Conservation (phyloP, 2,888 invertebrate species). For the Microctonus aethiopoides region DNA sequence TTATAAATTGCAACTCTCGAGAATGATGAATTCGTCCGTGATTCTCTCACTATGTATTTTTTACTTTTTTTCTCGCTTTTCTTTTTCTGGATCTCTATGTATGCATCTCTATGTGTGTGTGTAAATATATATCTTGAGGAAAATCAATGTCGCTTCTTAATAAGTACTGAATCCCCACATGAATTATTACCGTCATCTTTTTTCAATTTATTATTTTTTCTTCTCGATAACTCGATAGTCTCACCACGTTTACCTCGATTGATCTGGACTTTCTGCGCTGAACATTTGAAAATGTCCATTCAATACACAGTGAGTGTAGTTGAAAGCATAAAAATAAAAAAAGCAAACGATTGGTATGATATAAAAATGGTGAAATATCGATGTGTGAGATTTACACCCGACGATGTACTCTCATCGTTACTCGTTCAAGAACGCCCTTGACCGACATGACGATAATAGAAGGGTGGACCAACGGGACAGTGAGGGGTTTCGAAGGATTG, state of each 20-base stretch:
- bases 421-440: conserved; percentile 28
- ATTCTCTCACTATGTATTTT: too few species aligned
- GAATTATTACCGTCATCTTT: background rate
- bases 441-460: conserved; percentile 31
- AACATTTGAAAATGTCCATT: background rate
- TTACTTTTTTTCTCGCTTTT: too few species aligned
- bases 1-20: too few species aligned
- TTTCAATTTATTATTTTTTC: background rate
- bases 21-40: too few species aligned
- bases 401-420: conserved; percentile 21
- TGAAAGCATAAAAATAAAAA: background rate
- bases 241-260: background rate
- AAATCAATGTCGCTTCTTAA: background rate
- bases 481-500: conserved; percentile 20
- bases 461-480: background rate
- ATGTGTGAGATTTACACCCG: conserved; percentile 24
- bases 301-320: background rate
- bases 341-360: background rate
- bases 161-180: background rate
- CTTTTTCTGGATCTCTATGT: background rate
- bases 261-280: background rate
- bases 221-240: background rate
- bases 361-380: conserved; percentile 25
- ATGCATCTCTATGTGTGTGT: too few species aligned
- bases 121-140: background rate